A percentile compares a stretch with the other conserved stretches of the same genome.
phyloP scores from a whole-genome alignment of 2,888 invertebrate species.

The Shargacucullia verbasci region DNA sequence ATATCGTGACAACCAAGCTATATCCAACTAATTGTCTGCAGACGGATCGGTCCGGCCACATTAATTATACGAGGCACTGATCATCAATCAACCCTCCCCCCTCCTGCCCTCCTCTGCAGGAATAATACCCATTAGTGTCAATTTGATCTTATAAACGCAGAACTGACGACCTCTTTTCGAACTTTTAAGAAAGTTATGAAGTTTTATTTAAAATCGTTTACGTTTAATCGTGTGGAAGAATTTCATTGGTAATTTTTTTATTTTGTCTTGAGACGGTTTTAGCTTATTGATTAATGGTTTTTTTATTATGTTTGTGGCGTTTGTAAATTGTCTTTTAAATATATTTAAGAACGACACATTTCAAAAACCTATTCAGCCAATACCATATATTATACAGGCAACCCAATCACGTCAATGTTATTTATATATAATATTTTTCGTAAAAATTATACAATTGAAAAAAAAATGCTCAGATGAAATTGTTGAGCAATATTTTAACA shows the following conservation, averaged over 20 bases:
- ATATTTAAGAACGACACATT: no score
- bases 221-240: constrained; percentile 23
- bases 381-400: no score
- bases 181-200: constrained; percentile 30
- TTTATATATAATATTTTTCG: no score
- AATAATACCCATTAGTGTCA: constrained; percentile 75
- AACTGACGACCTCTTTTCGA: constrained; percentile 28
- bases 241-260: constrained; percentile 16
- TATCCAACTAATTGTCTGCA: constrained; percentile 68
- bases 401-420: no score
- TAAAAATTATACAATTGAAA: no score
- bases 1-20: constrained; percentile 52
- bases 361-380: no score
- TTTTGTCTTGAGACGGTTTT: constrained; percentile 1
- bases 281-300: background rate
- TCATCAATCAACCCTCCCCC: constrained; percentile 76
- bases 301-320: background rate
- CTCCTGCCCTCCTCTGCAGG: constrained; percentile 36
- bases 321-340: no score
- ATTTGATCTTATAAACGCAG: constrained; percentile 66
- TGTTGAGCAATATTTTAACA: no score
- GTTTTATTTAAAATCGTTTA: constrained; percentile 36
- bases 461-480: no score
- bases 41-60: constrained; percentile 70
- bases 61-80: constrained; percentile 78